Conservation (phyloP, 2,113 vertebrate genomes). For the Rhipidura dahli region DNA sequence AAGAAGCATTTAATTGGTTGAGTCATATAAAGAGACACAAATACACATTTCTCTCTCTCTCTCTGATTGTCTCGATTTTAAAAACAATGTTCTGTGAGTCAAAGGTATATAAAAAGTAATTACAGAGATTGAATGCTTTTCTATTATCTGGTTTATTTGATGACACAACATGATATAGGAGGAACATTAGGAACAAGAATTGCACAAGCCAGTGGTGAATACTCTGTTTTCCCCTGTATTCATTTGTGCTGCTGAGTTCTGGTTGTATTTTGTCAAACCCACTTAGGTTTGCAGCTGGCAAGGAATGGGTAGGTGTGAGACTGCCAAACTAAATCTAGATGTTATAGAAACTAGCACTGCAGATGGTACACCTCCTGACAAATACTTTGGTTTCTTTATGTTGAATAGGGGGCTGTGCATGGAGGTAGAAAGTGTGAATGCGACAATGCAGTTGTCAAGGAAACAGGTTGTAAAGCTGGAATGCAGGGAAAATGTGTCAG, state of each 20-base stretch:
- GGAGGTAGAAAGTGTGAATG: background rate
- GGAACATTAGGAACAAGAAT: background rate
- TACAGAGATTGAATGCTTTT: background rate
- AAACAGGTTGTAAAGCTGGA: background rate
- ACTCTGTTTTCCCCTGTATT: background rate
- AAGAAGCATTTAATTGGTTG: background rate
- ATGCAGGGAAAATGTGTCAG: background rate
- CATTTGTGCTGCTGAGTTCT: background rate
- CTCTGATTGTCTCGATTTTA: background rate
- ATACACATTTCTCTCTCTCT: background rate
- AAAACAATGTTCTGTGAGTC: background rate
- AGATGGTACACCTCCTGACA: background rate
- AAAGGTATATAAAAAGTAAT: background rate
- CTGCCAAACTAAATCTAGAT: background rate
- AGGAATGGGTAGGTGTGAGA: background rate
- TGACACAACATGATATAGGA: background rate
- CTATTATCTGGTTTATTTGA: background rate
- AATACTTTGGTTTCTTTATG: background rate
- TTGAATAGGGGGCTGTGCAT: background rate
- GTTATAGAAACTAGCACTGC: background rate
- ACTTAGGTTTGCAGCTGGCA: background rate
- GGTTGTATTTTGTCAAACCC: background rate
- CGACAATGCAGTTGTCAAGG: background rate
- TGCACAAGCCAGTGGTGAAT: accelerated
- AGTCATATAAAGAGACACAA: background rate